These are phyloP conservation scores for Brienomyrus longianalis DNA, from an alignment of 2,113 vertebrate genomes.

Conservation along the genomic window DNA sequence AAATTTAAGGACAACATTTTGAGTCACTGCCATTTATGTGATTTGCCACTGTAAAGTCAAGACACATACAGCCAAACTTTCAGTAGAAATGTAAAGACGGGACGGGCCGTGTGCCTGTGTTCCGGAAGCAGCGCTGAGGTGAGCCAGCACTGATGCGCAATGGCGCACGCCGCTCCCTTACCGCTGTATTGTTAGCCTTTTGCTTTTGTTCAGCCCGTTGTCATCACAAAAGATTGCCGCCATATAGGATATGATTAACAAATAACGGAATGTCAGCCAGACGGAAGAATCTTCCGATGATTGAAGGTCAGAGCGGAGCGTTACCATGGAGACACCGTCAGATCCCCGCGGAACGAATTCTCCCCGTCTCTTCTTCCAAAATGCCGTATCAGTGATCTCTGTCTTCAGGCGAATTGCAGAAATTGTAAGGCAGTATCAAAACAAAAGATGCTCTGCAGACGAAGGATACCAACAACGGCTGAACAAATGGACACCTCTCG, in stretches of 20 bases:
- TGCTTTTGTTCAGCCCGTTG: slow-evolving; percentile 6
- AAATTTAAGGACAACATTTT: background rate
- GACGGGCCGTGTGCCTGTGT: background rate
- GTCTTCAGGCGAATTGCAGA: background rate
- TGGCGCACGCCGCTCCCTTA: too few relatives aligned
- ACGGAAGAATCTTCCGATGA: slow-evolving; percentile 45
- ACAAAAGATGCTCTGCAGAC: background rate
- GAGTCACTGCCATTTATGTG: background rate
- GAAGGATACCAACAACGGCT: background rate
- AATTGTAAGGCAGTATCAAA: background rate
- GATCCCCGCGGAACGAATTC: slow-evolving; percentile 32
- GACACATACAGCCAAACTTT: background rate
- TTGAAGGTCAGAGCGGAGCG: slow-evolving; percentile 60
- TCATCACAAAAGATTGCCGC: slow-evolving; percentile 21
- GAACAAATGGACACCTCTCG: background rate
- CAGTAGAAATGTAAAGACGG: background rate
- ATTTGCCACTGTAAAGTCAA: background rate
- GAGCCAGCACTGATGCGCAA: background rate
- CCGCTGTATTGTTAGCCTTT: background rate
- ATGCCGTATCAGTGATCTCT: slow-evolving; percentile 15
- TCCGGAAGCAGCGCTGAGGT: background rate
- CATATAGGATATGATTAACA: slow-evolving; percentile 21
- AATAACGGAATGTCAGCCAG: slow-evolving; percentile 32
- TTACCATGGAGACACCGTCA: slow-evolving; percentile 58
- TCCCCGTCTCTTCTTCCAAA: slow-evolving; percentile 28